These are phyloP conservation scores for Linnaemya tessellans DNA, from an alignment of 2,888 invertebrate genomes.

Conservation along the genomic window DNA sequence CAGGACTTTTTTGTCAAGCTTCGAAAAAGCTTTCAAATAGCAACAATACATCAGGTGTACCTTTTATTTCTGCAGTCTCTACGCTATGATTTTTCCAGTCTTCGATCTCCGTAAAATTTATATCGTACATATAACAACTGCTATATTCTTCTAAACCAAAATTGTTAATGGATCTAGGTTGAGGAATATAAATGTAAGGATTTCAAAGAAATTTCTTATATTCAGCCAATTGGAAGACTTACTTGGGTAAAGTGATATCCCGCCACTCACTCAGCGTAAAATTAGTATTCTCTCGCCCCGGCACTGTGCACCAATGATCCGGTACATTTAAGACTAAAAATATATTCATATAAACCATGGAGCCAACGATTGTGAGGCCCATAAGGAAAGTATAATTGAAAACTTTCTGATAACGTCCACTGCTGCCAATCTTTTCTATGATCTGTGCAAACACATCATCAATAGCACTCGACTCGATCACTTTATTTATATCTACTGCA, in stretches of 20 bases:
- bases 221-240: conserved; percentile 72
- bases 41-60: conserved; percentile 62
- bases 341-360: conserved; percentile 85
- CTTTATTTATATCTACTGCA: conserved; percentile 6
- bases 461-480: neutral
- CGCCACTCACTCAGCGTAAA: conserved; percentile 84
- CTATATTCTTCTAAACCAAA: conserved; percentile 81
- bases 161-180: conserved; percentile 77
- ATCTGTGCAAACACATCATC: conserved; percentile 84
- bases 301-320: conserved; percentile 86
- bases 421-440: conserved; percentile 84
- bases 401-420: conserved; percentile 84
- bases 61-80: conserved; percentile 75
- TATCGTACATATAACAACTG: conserved; percentile 84
- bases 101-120: conserved; percentile 78
- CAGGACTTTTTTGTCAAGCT: too few relatives aligned
- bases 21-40: neutral
- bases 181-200: neutral
- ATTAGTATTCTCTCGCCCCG: conserved; percentile 84
- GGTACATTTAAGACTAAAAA: conserved; percentile 85
- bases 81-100: conserved; percentile 77
- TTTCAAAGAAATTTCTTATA: neutral
- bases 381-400: conserved; percentile 84
- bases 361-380: conserved; percentile 83
- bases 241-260: conserved; percentile 84